These are phyloP conservation scores for Laothoe populi DNA, from an alignment of 2,888 invertebrate genomes.

Conservation along the genomic window DNA sequence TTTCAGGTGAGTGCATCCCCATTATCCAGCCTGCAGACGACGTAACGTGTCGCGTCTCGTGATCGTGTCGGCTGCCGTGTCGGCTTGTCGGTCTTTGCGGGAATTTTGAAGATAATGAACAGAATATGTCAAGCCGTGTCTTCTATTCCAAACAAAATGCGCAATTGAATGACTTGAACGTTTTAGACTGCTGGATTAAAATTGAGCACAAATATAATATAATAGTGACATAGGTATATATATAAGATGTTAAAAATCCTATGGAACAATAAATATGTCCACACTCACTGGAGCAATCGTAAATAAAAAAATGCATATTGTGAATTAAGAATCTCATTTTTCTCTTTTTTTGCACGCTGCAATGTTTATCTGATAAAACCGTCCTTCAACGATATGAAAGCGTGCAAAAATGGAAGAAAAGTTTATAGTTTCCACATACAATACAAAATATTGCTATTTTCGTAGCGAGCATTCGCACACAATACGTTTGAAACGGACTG, in stretches of 20 bases:
- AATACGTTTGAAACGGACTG: conserved; percentile 78
- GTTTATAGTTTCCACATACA: conserved; percentile 36
- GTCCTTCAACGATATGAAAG: neutral
- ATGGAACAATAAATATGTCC: no score
- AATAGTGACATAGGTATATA: no score
- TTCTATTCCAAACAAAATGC: neutral
- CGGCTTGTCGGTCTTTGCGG: conserved; percentile 47
- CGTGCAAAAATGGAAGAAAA: conserved; percentile 25
- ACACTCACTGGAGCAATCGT: no score
- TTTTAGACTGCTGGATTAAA: neutral
- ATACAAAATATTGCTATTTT: conserved; percentile 58
- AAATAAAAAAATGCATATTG: no score
- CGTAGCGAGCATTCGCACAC: conserved; percentile 61
- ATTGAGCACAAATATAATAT: no score
- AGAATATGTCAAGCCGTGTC: neutral
- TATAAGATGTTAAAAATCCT: no score
- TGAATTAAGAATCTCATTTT: no score
- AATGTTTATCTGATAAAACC: conserved; percentile 8
- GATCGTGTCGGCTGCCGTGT: conserved; percentile 45
- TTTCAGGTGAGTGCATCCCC: conserved; percentile 48
- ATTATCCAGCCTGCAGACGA: conserved; percentile 54
- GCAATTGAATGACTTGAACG: neutral
- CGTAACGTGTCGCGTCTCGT: conserved; percentile 48
- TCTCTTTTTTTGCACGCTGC: no score
- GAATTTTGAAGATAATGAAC: conserved; percentile 57